A percentile compares a stretch with the other conserved stretches of the same genome.
These are phyloP conservation scores for Falco punctatus DNA, from an alignment of 2,113 vertebrate genomes.

Conservation along the genomic window DNA sequence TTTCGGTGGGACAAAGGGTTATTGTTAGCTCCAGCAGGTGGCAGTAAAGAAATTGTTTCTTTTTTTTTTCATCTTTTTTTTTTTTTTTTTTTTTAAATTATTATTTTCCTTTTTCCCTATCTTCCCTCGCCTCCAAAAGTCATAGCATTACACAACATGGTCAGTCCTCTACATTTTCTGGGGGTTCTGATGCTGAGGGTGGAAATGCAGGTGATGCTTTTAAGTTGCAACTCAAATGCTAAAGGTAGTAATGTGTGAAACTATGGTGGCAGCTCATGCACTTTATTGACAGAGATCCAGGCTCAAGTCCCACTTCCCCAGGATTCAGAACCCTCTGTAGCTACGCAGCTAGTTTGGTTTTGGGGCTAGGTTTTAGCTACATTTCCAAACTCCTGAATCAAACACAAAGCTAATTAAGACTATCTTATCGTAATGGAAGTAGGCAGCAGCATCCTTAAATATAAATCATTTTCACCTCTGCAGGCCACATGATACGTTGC, in stretches of 20 bases:
- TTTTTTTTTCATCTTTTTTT: not conserved
- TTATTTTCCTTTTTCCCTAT: not conserved
- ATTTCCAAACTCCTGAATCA: constrained; percentile 49
- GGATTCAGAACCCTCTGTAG: not conserved
- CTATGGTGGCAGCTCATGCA: not conserved
- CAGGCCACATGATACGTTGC: constrained; percentile 74
- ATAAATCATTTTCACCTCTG: constrained; percentile 80
- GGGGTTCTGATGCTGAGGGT: not conserved
- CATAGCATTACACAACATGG: not conserved
- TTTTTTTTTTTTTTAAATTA: no score
- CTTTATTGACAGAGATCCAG: not conserved
- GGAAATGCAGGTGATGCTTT: not conserved
- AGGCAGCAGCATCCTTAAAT: constrained; percentile 75
- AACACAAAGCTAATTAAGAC: constrained; percentile 76
- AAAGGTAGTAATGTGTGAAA: not conserved
- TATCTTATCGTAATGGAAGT: constrained; percentile 70
- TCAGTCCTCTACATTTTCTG: not conserved
- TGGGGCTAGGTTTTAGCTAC: not conserved
- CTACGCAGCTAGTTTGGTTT: not conserved
- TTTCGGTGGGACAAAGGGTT: constrained; percentile 60
- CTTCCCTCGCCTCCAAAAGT: not conserved
- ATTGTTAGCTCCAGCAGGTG: constrained; percentile 78
- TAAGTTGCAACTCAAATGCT: not conserved
- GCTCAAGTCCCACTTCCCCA: not conserved
- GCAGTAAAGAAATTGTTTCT: constrained; percentile 68